phyloP scores from a whole-genome alignment of 92 coral and sea anemone species.

The Palythoa grandis region DNA sequence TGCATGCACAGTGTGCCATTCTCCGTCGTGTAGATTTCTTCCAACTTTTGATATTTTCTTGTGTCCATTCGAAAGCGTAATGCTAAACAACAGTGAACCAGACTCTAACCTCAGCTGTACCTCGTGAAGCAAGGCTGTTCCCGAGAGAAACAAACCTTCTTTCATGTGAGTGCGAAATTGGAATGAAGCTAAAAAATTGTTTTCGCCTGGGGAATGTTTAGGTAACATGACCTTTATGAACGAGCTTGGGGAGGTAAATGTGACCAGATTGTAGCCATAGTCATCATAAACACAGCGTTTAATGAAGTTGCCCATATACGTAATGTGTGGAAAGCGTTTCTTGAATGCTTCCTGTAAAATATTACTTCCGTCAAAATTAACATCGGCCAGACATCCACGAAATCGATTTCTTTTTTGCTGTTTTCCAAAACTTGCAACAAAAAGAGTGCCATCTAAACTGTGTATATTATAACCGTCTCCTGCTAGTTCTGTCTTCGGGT shows the following conservation, averaged over 20 bases:
- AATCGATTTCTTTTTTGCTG: constrained; percentile 29
- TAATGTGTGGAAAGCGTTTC: constrained; percentile 15
- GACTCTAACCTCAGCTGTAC: constrained; percentile 62
- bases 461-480: constrained; percentile 57
- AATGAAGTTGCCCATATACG: constrained; percentile 46
- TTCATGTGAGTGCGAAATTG: constrained; percentile 76
- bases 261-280: constrained; percentile 66
- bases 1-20: constrained; percentile 90
- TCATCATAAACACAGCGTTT: constrained; percentile 67
- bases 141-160: constrained; percentile 74
- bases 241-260: constrained; percentile 65
- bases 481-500: constrained; percentile 24
- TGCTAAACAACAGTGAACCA: constrained; percentile 70
- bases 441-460: constrained; percentile 57
- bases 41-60: constrained; percentile 60
- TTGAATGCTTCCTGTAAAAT: constrained; percentile 47
- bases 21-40: constrained; percentile 75
- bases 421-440: constrained; percentile 67
- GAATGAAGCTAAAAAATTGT: constrained; percentile 74
- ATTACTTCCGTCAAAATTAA: constrained; percentile 66
- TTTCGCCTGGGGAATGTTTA: constrained; percentile 57
- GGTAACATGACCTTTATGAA: constrained; percentile 66
- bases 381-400: constrained; percentile 78
- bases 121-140: constrained; percentile 65
- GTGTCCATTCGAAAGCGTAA: constrained; percentile 65